Percentiles rank a stretch among this genome's conserved stretches.
These are phyloP conservation scores for Acanthosoma haemorrhoidale DNA, from an alignment of 2,888 invertebrate genomes.

Conservation along the genomic window DNA sequence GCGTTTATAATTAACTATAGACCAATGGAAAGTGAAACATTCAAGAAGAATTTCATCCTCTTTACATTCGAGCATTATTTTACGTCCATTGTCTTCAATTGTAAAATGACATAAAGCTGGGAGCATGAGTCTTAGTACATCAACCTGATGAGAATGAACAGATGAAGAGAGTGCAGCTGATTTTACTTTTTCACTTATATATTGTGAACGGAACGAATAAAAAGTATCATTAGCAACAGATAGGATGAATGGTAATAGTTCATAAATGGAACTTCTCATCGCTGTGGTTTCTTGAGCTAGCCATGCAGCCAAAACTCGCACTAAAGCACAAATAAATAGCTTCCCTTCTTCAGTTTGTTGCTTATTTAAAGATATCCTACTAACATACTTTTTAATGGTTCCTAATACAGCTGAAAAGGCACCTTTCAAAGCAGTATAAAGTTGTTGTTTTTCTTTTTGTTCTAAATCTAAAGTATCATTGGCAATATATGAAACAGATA, in stretches of 20 bases:
- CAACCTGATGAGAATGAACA: conserved; percentile 57
- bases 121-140: conserved; percentile 73
- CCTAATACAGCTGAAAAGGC: conserved; percentile 78
- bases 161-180: conserved; percentile 47
- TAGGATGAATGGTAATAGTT: conserved; percentile 74
- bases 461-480: conserved; percentile 77
- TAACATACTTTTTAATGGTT: conserved; percentile 65
- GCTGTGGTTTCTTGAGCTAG: conserved; percentile 85
- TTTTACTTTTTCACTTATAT: conserved; percentile 62
- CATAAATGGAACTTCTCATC: conserved; percentile 75
- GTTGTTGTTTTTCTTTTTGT: conserved; percentile 83
- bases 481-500: conserved; percentile 71
- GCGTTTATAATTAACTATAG: conserved; percentile 77
- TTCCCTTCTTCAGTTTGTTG: conserved; percentile 63
- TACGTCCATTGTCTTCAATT: conserved; percentile 81
- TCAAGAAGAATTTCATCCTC: conserved; percentile 77
- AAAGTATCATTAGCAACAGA: conserved; percentile 76
- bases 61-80: conserved; percentile 68
- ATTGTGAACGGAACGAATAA: conserved; percentile 63
- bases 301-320: conserved; percentile 82
- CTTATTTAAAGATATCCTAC: conserved; percentile 57
- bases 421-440: conserved; percentile 83
- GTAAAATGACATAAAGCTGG: conserved; percentile 87
- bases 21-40: conserved; percentile 76
- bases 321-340: conserved; percentile 75